Evolutionary conservation across 2,113 vertebrate genomes (phyloP).

Genomic region (Gallinago paraguaiae): DNA sequence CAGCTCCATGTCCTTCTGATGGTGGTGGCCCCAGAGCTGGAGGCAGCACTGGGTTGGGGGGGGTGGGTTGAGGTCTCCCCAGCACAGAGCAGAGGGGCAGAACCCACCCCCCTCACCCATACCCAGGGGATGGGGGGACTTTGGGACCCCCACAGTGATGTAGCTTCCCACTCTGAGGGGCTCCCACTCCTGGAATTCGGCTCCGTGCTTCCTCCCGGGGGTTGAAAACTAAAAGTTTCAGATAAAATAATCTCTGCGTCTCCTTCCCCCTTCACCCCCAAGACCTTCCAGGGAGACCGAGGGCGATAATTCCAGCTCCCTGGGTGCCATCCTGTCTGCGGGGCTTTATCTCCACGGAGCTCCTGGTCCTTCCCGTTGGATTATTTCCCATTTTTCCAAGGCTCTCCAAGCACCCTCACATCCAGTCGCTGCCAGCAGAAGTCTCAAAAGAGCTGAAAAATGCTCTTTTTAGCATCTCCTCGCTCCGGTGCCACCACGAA

Average conservation of each 20-base stretch:
- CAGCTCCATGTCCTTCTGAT: no score
- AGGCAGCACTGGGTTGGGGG: no score
- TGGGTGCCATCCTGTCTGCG: neutral
- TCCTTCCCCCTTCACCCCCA: neutral
- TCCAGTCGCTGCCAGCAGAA: neutral
- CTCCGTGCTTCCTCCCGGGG: neutral
- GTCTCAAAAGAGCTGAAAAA: no score
- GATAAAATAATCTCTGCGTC: neutral
- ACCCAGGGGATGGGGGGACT: no score
- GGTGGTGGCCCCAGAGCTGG: no score
- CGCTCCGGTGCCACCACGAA: neutral
- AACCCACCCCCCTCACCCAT: no score
- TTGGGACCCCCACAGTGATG: accelerated
- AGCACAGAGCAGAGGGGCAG: no score
- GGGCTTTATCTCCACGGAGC: neutral
- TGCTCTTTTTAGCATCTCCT: neutral
- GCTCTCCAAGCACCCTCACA: neutral
- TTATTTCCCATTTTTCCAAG: neutral
- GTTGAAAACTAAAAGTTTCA: neutral
- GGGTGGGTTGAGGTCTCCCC: no score
- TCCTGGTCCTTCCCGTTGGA: neutral
- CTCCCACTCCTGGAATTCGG: neutral
- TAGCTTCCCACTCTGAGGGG: accelerated
- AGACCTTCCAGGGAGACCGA: neutral
- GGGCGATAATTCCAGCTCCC: neutral